These are phyloP conservation scores for Nymphalis c-album DNA, from an alignment of 2,888 invertebrate genomes.

Conservation along the genomic window DNA sequence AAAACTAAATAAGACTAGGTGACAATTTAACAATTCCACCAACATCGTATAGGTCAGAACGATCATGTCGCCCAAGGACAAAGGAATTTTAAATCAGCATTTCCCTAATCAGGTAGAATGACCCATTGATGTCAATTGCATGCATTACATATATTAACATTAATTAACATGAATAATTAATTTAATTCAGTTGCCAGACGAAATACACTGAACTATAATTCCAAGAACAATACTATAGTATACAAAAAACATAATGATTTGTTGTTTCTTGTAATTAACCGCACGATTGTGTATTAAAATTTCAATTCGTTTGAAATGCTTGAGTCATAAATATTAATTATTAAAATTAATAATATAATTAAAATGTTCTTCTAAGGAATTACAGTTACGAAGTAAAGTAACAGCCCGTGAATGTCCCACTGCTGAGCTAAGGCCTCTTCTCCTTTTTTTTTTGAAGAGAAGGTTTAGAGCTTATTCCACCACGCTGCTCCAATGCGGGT, in stretches of 20 bases:
- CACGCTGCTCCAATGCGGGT: no score
- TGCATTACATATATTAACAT: constrained; percentile 40
- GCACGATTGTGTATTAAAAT: constrained; percentile 2
- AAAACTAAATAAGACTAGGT: background rate
- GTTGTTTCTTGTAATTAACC: constrained; percentile 16
- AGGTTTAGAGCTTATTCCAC: no score
- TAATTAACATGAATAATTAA: constrained; percentile 39
- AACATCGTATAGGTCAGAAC: constrained; percentile 1
- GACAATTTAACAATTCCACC: background rate
- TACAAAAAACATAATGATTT: constrained; percentile 2
- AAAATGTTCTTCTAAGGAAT: no score
- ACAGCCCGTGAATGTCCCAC: no score
- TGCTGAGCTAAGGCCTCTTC: no score
- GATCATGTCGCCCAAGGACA: constrained; percentile 1
- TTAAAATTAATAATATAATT: background rate
- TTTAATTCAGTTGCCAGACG: constrained; percentile 4
- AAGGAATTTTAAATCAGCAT: constrained; percentile 28
- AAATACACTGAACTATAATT: constrained; percentile 10
- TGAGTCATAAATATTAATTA: constrained; percentile 9
- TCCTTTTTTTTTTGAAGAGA: no score
- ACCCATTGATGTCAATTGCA: constrained; percentile 37
- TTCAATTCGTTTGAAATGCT: constrained; percentile 9
- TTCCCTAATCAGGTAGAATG: constrained; percentile 33
- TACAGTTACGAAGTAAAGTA: no score
- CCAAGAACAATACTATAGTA: constrained; percentile 3